phyloP scores from a whole-genome alignment of 2,113 vertebrate genomes.

The Eulacestoma nigropectus region DNA sequence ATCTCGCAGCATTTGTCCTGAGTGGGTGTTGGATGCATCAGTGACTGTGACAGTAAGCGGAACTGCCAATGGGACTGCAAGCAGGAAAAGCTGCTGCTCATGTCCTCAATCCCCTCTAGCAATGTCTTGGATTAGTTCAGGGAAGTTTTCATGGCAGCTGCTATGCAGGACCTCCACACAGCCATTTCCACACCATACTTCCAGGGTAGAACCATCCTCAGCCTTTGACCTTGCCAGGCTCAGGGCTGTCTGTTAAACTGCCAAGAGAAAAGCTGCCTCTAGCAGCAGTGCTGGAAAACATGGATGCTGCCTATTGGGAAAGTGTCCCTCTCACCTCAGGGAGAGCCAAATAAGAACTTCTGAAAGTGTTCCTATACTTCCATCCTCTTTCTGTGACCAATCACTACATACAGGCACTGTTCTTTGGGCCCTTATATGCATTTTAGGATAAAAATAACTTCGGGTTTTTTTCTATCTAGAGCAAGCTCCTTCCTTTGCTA shows the following conservation, averaged over 20 bases:
- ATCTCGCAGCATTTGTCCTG: not conserved
- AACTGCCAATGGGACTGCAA: not conserved
- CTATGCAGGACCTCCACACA: not conserved
- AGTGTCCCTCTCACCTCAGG: not conserved
- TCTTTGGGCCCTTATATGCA: not conserved
- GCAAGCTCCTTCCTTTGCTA: constrained; percentile 7
- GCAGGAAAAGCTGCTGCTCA: not conserved
- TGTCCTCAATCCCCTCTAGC: not conserved
- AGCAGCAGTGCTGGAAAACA: not conserved
- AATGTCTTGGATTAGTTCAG: not conserved
- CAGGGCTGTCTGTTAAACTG: not conserved
- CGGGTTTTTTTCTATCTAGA: not conserved
- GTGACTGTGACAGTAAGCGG: not conserved
- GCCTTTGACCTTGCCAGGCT: not conserved
- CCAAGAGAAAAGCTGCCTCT: not conserved
- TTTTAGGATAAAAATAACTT: not conserved
- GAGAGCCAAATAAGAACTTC: not conserved
- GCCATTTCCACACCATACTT: not conserved
- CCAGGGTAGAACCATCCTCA: not conserved
- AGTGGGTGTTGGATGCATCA: not conserved
- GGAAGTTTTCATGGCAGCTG: not conserved
- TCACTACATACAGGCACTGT: not conserved
- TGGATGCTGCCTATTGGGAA: not conserved
- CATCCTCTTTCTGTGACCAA: not conserved
- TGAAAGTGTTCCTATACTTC: not conserved